Conservation (phyloP, 2,888 invertebrate species). For the Erebia ligea region DNA sequence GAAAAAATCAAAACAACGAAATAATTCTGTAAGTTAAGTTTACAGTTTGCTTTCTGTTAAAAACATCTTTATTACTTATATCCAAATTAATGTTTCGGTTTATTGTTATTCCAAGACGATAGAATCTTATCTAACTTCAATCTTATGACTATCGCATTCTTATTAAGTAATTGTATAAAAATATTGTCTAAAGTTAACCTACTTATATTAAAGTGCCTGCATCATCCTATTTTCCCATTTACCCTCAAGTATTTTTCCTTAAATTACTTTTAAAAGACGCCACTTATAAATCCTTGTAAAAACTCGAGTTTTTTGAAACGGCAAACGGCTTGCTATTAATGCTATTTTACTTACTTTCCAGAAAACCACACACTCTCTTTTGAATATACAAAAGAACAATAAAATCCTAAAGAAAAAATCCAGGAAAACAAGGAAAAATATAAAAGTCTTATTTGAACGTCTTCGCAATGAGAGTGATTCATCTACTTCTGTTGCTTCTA, state of each 20-base stretch:
- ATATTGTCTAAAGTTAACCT: background rate
- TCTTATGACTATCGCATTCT: too few relatives aligned
- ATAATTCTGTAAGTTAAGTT: constrained; percentile 31
- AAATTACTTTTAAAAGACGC: background rate
- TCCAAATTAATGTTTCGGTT: background rate
- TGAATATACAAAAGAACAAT: constrained; percentile 42
- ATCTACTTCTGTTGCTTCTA: constrained; percentile 37
- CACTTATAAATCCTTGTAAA: background rate
- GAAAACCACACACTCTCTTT: constrained; percentile 21
- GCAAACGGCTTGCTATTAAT: too few relatives aligned
- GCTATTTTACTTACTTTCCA: constrained; percentile 5
- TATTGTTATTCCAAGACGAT: background rate
- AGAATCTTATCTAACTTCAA: too few relatives aligned
- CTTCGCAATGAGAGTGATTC: constrained; percentile 46
- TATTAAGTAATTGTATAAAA: too few relatives aligned
- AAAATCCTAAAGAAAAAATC: constrained; percentile 44
- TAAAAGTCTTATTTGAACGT: constrained; percentile 50
- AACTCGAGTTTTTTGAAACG: too few relatives aligned
- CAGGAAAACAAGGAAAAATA: constrained; percentile 45
- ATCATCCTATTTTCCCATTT: background rate
- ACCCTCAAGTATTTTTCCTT: background rate
- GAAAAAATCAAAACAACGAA: constrained; percentile 24
- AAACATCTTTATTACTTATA: too few relatives aligned
- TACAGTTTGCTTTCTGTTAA: background rate
- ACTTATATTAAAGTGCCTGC: too few relatives aligned